Evolutionary conservation across 2,113 vertebrate species (phyloP), one percentile per base, ranked within the genome.

Genomic region (Sclerurus mexicanus): DNA sequence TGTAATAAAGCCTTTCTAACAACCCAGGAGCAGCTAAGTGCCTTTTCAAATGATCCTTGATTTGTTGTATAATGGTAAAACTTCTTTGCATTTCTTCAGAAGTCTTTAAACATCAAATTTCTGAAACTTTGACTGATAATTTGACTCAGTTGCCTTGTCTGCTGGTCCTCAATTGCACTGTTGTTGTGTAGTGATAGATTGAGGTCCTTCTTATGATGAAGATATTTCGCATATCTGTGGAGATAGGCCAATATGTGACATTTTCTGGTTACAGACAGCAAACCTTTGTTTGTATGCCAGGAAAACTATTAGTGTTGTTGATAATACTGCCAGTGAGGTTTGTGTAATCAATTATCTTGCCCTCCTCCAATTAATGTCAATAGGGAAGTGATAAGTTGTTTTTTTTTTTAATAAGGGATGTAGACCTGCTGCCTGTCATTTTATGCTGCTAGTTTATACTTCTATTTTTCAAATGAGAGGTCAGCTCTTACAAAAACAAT

Each of bases 381-480:
- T 47, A 55, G 30, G 37, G 23, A 87, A 79, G 30, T 58, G 58
- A 12, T 40, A 28, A 56, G 20, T 66, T 69, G 18, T 44, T 16
- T 17, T 60, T 10, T 67, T 6, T 35, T 46, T 76, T 35, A 22
- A 7, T 58, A 44, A 39, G 37, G 28, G 7, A 12, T 53, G 6
- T n/a, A 47, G 40, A 66, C 33, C n/a, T 87, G 18, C 6, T 77
- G 19, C 10, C 80, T 83, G 13, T 30, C 46, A 39, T 42, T 81
- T 44, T 81, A 77, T 80, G 63, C 84, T 73, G 12, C 52, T 96
- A 89, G 21, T 30, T 85, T 73, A 71, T 94, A 90, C 77, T 97
- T 94, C 69, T 96, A 31, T 96, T 97, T 97, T 96, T 92, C 64
- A 94, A 93, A 89, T 77, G 66, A 79, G 88, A 76, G 47, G 46